phyloP scores from a whole-genome alignment of 2,888 invertebrate genomes.

The Amiota mariae region DNA sequence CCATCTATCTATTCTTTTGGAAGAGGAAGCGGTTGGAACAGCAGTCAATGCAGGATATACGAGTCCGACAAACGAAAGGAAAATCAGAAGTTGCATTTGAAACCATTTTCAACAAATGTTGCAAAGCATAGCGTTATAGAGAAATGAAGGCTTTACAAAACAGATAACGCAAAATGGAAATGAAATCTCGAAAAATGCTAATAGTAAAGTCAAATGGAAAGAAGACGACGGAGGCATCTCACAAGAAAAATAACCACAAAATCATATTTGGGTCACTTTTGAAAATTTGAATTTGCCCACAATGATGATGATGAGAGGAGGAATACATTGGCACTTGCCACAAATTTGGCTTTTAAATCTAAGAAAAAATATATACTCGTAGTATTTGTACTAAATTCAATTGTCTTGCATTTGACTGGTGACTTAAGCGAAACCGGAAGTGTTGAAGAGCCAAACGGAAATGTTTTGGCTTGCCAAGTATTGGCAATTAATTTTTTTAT shows the following conservation, averaged over 20 bases:
- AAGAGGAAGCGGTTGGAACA: neutral
- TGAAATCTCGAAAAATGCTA: neutral
- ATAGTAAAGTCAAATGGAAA: neutral
- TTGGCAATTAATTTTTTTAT: neutral
- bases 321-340: too few relatives aligned
- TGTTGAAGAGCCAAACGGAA: neutral
- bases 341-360: too few relatives aligned
- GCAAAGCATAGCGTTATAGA: neutral
- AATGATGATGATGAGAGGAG: neutral
- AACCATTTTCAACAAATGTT: slow-evolving; percentile 18
- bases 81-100: slow-evolving; percentile 4
- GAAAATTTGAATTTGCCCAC: neutral
- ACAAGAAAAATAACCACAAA: slow-evolving; percentile 14
- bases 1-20: too few relatives aligned
- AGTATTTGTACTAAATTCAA: too few relatives aligned
- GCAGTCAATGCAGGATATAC: neutral
- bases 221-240: neutral
- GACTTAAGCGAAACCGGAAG: too few relatives aligned
- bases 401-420: too few relatives aligned
- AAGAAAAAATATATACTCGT: too few relatives aligned
- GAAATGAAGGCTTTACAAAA: too few relatives aligned
- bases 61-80: neutral
- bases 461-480: neutral
- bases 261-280: slow-evolving; percentile 23
- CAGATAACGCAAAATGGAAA: neutral